Conservation (phyloP, 2,888 invertebrate genomes). For the Agonopterix heracliana region DNA sequence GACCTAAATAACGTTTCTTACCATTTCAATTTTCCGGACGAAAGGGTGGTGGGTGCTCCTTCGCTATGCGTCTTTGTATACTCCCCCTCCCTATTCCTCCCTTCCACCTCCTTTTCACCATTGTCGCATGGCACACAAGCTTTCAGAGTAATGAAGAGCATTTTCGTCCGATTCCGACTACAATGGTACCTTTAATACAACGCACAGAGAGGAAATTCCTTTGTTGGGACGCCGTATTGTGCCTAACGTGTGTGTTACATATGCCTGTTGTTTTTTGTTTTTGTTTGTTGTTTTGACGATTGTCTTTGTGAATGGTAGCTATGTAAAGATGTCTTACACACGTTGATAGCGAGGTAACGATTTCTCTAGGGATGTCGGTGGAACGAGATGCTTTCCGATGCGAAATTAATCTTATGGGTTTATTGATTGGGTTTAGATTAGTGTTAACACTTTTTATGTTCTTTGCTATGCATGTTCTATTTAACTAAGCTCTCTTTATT, state of each 20-base stretch:
- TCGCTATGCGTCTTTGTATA: constrained; percentile 63
- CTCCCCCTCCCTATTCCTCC: constrained; percentile 24
- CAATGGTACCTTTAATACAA: constrained; percentile 72
- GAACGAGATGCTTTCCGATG: too few species aligned
- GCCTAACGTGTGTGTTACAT: constrained; percentile 60
- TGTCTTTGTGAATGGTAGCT: constrained; percentile 53
- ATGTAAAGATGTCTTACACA: constrained; percentile 15
- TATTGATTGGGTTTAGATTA: too few species aligned
- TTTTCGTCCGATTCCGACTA: constrained; percentile 74
- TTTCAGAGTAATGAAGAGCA: constrained; percentile 78
- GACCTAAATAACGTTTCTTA: constrained; percentile 73
- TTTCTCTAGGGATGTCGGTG: too few species aligned
- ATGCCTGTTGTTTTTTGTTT: constrained; percentile 47
- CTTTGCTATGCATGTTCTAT: too few species aligned
- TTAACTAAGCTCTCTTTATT: too few species aligned
- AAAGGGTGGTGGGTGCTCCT: constrained; percentile 65
- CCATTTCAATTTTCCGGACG: constrained; percentile 74
- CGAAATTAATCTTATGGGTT: too few species aligned
- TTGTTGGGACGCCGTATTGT: constrained; percentile 61
- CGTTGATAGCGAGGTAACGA: too few species aligned
- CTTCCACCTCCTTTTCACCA: constrained; percentile 44
- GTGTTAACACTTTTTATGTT: too few species aligned
- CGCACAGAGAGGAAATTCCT: constrained; percentile 66
- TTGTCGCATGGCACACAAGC: constrained; percentile 74
- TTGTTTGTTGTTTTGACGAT: constrained; percentile 41